Conservation (phyloP, 2,113 vertebrate genomes). For the Microtus ochrogaster region DNA sequence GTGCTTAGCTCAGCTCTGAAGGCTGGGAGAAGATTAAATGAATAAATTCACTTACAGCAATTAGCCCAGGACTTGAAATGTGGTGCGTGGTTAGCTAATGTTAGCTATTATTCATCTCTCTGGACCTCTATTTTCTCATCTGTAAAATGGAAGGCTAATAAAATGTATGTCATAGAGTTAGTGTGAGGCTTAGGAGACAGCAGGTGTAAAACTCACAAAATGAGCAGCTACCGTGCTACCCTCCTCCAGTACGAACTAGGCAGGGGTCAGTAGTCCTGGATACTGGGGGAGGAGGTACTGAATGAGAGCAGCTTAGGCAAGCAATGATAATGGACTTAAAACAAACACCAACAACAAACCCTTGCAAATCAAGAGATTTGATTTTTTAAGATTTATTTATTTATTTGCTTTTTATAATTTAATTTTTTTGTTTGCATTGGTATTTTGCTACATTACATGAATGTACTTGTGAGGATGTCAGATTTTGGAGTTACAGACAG, state of each 20-base stretch:
- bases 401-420: neutral
- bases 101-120: constrained; percentile 56
- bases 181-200: neutral
- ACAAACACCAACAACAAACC: neutral
- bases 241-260: neutral
- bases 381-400: neutral
- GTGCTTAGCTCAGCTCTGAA: constrained; percentile 12
- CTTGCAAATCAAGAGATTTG: neutral
- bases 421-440: neutral
- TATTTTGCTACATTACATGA: neutral
- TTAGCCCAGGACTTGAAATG: constrained; percentile 30
- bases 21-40: constrained; percentile 41
- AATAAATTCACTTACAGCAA: constrained; percentile 58
- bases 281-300: neutral
- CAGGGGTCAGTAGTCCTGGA: neutral
- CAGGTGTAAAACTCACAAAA: neutral
- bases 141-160: constrained; percentile 37
- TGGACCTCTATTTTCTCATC: constrained; percentile 10
- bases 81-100: constrained; percentile 40
- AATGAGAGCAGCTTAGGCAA: neutral
- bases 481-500: neutral
- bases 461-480: neutral
- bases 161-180: neutral
- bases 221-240: neutral
- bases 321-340: neutral